These are phyloP conservation scores for Drosophila funebris DNA, from an alignment of 1,140 invertebrate species.

Conservation along the genomic window DNA sequence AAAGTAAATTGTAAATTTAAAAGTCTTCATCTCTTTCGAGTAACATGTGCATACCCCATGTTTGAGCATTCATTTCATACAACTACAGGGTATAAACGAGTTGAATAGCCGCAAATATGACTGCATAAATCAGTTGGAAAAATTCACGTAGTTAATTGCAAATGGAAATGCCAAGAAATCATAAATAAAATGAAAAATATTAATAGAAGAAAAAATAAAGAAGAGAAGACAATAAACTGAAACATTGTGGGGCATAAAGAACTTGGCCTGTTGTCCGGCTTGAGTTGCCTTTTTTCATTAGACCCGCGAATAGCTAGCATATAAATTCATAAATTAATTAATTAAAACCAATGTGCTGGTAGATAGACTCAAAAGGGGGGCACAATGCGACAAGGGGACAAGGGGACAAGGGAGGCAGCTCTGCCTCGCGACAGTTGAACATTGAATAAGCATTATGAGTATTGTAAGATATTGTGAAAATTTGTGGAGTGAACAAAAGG, in stretches of 20 bases:
- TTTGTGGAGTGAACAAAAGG: slow-evolving; percentile 8
- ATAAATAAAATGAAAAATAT: slow-evolving; percentile 18
- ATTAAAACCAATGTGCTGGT: slow-evolving; percentile 47
- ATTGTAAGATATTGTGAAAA: slow-evolving; percentile 52
- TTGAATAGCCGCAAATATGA: no score
- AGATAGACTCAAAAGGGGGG: background rate
- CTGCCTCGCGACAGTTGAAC: slow-evolving; percentile 43
- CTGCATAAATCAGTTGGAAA: slow-evolving; percentile 29
- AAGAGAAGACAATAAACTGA: slow-evolving; percentile 15
- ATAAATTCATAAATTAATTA: slow-evolving; percentile 68
- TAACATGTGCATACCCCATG: no score
- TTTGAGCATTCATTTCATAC: no score
- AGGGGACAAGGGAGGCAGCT: background rate
- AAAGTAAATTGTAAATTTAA: no score
- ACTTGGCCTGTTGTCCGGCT: background rate
- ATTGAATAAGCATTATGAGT: slow-evolving; percentile 60
- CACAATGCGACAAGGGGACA: background rate
- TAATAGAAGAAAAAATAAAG: slow-evolving; percentile 1
- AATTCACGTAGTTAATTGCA: slow-evolving; percentile 7
- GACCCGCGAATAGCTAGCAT: slow-evolving; percentile 18
- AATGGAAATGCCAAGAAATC: slow-evolving; percentile 18
- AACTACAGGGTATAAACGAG: no score
- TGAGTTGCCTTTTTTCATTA: slow-evolving; percentile 54
- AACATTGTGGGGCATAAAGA: background rate
- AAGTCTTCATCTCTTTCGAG: no score